Base-by-base conservation (phyloP, 2,113 vertebrate genomes). In the Ophiodon elongatus region DNA sequence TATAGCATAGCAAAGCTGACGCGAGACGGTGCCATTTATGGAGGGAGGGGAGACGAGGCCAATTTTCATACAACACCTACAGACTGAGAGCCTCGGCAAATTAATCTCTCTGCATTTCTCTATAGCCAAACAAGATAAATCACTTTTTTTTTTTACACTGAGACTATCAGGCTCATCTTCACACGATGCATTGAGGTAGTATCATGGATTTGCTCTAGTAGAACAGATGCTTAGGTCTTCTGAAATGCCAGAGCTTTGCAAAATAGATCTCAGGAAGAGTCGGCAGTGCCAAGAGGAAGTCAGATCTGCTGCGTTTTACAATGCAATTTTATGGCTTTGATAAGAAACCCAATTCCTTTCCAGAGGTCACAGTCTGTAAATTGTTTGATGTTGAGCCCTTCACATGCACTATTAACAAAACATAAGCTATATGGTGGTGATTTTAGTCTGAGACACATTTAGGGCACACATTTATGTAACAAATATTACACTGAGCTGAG, bases 1-100 rank as follows among this genome's bases (percentile, higher is more conserved):
- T 87, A 88, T 84, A 83, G 83, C 86, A 74, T 82, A 90, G 84
- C 90, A 59, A 76, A 88, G 76, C 89, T 86, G 88, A 87, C 73
- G 85, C 37, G 79, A 92, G 72, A 88, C 65, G 17, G 63, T 60
- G 74, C 77, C 78, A 71, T 89, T 88, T 91, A 85, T 23, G 59
- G 66, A 57, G 70, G 77, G 75, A 71, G 63, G 68, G 84, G 33
- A 79, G 80, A 79, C 14, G 27, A 70, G 76, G 76, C 79, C 80
- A 76, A 84, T 90, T 88, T 88, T 81, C 77, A 84, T 68, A 77
- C 85, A 84, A 80, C 78, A 83, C 82, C 74, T 86, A 62, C 78
- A 84, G 73, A 80, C 80, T 47, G 60, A 82, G 64, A 85, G 70
- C 76, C 67, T 43, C 65, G 57, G 31, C 64, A 85, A 90, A 93